Conservation (phyloP, 1,140 invertebrate species). For the Panulirus ornatus region DNA sequence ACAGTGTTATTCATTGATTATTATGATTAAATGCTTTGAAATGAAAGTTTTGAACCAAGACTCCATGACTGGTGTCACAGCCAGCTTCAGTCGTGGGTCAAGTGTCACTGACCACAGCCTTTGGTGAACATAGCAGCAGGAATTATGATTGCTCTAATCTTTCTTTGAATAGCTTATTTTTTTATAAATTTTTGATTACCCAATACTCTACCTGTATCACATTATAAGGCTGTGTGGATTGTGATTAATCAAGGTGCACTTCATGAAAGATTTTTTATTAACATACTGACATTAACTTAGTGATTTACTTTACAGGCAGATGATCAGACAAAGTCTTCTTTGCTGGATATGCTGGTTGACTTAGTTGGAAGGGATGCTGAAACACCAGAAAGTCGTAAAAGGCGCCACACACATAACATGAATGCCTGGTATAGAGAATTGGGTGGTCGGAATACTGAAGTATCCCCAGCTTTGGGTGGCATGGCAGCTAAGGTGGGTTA, state of each 20-base stretch:
- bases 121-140: too few species aligned
- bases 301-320: neutral
- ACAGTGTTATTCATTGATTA: too few species aligned
- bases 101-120: too few species aligned
- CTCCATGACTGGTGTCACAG: too few species aligned
- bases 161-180: too few species aligned
- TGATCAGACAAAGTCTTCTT: too few species aligned
- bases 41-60: too few species aligned
- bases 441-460: conserved; percentile 21
- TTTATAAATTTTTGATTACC: too few species aligned
- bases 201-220: too few species aligned
- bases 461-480: neutral
- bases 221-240: neutral
- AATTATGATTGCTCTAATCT: too few species aligned
- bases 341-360: neutral
- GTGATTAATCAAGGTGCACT: neutral
- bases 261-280: neutral
- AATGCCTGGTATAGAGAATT: conserved; percentile 52
- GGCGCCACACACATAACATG: conserved; percentile 39
- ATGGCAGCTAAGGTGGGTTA: conserved; percentile 49
- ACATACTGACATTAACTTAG: neutral
- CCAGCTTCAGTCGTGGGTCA: too few species aligned
- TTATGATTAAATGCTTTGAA: too few species aligned
- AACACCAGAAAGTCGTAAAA: neutral
- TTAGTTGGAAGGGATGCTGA: neutral